These are phyloP conservation scores for Myrmecophaga tridactyla DNA, from an alignment of 2,113 vertebrate species.

Conservation along the genomic window DNA sequence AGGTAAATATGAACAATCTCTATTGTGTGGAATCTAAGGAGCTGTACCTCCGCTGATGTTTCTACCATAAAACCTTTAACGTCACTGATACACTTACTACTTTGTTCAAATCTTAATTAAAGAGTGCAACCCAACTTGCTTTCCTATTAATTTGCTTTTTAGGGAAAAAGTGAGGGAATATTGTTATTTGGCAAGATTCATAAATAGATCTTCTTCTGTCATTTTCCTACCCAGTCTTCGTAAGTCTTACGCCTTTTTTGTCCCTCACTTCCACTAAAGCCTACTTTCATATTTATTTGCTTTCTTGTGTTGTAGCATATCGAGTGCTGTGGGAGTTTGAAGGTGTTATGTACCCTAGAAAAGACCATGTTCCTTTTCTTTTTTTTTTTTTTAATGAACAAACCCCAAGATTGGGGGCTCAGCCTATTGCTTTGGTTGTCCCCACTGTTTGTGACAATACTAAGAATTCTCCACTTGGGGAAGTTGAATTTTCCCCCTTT, in stretches of 20 bases:
- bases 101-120: slow-evolving; percentile 20
- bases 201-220: not conserved
- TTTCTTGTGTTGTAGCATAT: no score
- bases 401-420: no score
- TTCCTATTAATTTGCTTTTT: not conserved
- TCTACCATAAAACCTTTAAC: not conserved
- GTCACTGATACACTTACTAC: not conserved
- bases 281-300: no score
- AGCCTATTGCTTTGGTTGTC: no score
- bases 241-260: not conserved
- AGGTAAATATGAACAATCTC: not conserved
- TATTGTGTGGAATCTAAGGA: not conserved
- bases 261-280: no score
- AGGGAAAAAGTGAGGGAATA: not conserved
- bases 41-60: not conserved
- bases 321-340: no score
- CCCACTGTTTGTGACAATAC: no score
- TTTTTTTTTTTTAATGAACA: no score
- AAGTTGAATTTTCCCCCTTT: no score
- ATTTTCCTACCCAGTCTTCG: not conserved
- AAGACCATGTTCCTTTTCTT: no score
- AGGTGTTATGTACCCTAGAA: no score
- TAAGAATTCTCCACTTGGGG: no score
- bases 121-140: not conserved
- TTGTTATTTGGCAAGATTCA: not conserved